Base-by-base conservation (phyloP, 2,113 vertebrate genomes). In the Ranitomeya variabilis region DNA sequence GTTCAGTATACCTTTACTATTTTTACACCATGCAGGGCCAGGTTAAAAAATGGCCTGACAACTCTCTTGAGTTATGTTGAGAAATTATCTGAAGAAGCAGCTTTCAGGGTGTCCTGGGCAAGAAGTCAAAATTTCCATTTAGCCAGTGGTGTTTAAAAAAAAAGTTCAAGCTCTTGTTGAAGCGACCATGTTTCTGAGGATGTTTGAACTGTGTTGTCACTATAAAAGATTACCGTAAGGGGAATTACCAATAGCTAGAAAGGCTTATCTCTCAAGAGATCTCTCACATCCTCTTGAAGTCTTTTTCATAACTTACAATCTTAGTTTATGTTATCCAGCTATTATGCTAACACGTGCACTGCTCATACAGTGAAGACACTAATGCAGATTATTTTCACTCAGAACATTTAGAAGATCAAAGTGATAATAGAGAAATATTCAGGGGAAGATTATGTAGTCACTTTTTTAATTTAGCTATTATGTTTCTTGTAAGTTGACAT, bases 31-130 rank as follows among this genome's bases (percentile, higher is more conserved):
- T 45, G 37, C 37, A 45, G 37, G 37, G 3, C 37, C 37, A 45
- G 37, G 3, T 45, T 45, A 45, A 45, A 45, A 45, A 45, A 45
- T 45, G 37, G 37, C 37, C 37, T 45, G 37, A 45, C 37, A 45
- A 45, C 79, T 84, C 21, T 85, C 23, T 77, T 76, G 64, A 59
- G 71, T 45, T 78, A 23, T 51, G 76, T 79, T 85, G 77, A 79
- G 19, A 59, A 79, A 59, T 85, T 59, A 85, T 85, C 23, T 67
- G 62, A 67, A 78, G 82, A 19, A 85, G 51, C 23, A 54, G 87
- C 87, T 89, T 89, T 84, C 73, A 89, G 74, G 87, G 87, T 89
- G 81, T 89, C 87, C 82, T 19, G 87, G 87, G 87, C 87, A 89
- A 89, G 45, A 89, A 85, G 82, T 85, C 87, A 85, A 89, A 78